Evolutionary conservation across 2,113 vertebrate genomes (phyloP).

Genomic region (Morphnarchus princeps): DNA sequence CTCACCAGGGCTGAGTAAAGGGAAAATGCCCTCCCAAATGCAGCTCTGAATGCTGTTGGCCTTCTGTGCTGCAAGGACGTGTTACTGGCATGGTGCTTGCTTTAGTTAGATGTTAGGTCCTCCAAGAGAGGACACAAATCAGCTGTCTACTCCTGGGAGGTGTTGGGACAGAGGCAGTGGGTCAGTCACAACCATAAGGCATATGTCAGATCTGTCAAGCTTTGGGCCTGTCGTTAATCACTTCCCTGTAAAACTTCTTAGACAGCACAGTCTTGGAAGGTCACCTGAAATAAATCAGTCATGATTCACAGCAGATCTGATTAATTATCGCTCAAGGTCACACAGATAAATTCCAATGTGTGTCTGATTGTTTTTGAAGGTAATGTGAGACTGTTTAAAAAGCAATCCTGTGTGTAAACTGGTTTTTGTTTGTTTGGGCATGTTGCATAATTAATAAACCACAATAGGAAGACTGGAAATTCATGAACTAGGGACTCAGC

Average conservation of each 20-base stretch:
- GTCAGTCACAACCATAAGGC: not conserved
- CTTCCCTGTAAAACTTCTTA: not conserved
- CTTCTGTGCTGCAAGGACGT: not conserved
- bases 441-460: not conserved
- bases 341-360: not conserved
- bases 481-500: not conserved
- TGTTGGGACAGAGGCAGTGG: not conserved
- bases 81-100: accelerated
- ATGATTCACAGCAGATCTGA: not conserved
- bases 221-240: not conserved
- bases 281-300: conserved; percentile 18
- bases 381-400: not conserved
- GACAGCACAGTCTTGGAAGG: not conserved
- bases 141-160: not conserved
- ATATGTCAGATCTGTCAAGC: not conserved
- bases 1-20: accelerated
- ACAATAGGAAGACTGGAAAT: not conserved
- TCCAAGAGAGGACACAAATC: not conserved
- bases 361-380: not conserved
- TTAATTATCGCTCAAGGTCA: conserved; percentile 20
- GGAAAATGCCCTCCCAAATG: not conserved
- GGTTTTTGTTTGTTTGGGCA: not conserved
- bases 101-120: not conserved
- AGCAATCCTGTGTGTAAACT: not conserved
- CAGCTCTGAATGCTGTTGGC: not conserved